Conservation (phyloP, 30 jellyfish, hydroid and myxozoan genomes). For the Turritopsis dohrnii region DNA sequence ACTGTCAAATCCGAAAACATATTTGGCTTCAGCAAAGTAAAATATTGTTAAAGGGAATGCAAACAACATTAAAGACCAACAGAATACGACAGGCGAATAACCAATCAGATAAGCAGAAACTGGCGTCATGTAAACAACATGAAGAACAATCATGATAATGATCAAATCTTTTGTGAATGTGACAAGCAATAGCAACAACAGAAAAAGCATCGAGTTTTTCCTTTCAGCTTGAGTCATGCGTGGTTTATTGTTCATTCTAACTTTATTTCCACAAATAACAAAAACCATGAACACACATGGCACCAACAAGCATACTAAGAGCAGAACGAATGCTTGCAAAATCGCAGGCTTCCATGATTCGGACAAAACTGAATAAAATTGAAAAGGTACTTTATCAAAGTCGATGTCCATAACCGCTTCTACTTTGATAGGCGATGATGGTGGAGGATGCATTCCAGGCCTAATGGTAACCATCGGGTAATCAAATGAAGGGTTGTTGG, state of each 20-base stretch:
- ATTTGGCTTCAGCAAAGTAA: neutral
- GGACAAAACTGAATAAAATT: neutral
- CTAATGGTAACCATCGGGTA: conserved; percentile 16
- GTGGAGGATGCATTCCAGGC: conserved; percentile 5
- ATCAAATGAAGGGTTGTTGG: neutral
- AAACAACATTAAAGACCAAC: conserved; percentile 13
- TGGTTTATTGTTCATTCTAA: neutral
- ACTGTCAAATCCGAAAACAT: conserved; percentile 5
- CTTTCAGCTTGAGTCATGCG: neutral
- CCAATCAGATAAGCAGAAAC: conserved; percentile 3
- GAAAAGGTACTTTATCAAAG: conserved; percentile 25
- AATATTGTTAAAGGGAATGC: conserved; percentile 4
- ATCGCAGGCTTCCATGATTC: neutral
- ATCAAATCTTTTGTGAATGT: conserved; percentile 5
- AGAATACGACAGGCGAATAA: conserved; percentile 15
- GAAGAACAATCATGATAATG: conserved; percentile 3
- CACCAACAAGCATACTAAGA: neutral
- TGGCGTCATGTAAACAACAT: neutral
- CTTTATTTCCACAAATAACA: neutral
- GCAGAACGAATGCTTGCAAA: conserved; percentile 9
- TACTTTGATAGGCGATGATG: conserved; percentile 6
- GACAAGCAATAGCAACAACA: neutral
- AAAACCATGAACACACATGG: conserved; percentile 12
- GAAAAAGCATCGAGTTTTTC: too few relatives aligned
- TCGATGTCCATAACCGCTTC: conserved; percentile 9